These are phyloP conservation scores for Vesta saturnalis DNA, from an alignment of 2,888 invertebrate genomes.

Conservation along the genomic window DNA sequence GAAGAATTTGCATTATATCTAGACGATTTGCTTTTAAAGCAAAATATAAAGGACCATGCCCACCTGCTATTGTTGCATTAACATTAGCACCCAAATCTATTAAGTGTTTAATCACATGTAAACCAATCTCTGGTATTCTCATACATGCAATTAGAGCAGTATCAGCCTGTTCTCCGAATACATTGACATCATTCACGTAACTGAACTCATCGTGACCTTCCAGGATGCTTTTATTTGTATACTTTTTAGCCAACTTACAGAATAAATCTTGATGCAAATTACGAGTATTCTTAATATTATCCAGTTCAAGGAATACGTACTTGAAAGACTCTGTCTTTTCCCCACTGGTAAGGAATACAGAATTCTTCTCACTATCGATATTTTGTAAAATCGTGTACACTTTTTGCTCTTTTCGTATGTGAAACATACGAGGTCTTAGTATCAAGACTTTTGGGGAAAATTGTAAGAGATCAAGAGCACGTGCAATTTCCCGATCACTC, in stretches of 20 bases:
- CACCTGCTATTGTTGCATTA: slow-evolving; percentile 17
- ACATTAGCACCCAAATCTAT: slow-evolving; percentile 18
- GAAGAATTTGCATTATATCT: slow-evolving; percentile 22
- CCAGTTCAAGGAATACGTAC: too few species aligned
- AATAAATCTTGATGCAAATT: not conserved
- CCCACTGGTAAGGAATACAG: not conserved
- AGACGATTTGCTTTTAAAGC: slow-evolving; percentile 20
- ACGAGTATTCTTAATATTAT: not conserved
- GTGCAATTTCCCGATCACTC: slow-evolving; percentile 20
- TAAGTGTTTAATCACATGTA: slow-evolving; percentile 19
- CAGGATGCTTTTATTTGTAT: slow-evolving; percentile 18
- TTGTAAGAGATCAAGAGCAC: slow-evolving; percentile 20
- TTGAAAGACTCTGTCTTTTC: not conserved
- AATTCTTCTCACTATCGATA: not conserved
- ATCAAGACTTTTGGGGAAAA: slow-evolving; percentile 25
- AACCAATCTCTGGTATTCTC: slow-evolving; percentile 6
- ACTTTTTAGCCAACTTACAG: slow-evolving; percentile 2
- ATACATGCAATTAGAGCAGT: slow-evolving; percentile 18
- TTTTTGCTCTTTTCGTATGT: slow-evolving; percentile 1
- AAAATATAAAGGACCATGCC: slow-evolving; percentile 14
- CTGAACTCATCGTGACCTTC: slow-evolving; percentile 31
- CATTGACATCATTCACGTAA: slow-evolving; percentile 21
- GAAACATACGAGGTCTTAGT: slow-evolving; percentile 15
- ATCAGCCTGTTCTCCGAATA: not conserved
- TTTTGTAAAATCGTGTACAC: slow-evolving; percentile 18